Evolutionary conservation across 1,140 invertebrate species (phyloP), one percentile per base, ranked within the genome.

Genomic region (Tenebrio molitor): DNA sequence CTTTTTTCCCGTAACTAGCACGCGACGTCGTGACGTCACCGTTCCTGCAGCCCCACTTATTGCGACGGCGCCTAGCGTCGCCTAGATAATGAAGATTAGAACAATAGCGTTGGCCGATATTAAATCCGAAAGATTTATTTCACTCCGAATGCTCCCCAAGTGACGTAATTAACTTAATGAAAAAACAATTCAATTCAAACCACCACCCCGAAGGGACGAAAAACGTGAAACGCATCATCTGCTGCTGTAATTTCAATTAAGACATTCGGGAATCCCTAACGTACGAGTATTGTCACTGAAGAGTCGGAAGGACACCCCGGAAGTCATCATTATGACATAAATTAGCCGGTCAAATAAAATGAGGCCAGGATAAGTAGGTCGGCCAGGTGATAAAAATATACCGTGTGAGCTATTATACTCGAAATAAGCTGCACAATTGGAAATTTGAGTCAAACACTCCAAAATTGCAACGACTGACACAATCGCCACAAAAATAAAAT

Each of bases 11-110:
- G 64, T 29, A 39, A 39, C 64, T 25, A 66, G 36, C 64, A 66
- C 64, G 64, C 64, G 64, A 44, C 64, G 64, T 42, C 64, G 23
- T 66, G 36, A 66, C 64, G 64, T 66, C 64, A 66, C 42, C 12
- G n/a, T 1, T 36, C 36, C 50, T 58, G 50, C 50, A 58, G 50
- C 50, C 50, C 15, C 21, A 58, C 50, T 58, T 29, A 19, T n/a
- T 39, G 64, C 64, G 64, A 14, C 64, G 64, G 36, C 64, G 64
- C 53, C 29, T 17, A 33, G 53, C 53, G 53, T 62, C 53, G 53
- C 36, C 64, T 25, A 29, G 50, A 58, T 58, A 58, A 58, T 58
- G 21, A 29, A 58, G 50, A 58, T 58, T 58, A 58, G 23, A 58
- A 58, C 50, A 58, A 58, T 58, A 58, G 50, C 36, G 6, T 39